phyloP scores from a whole-genome alignment of 1,140 invertebrate genomes.

The Artemia franciscana region DNA sequence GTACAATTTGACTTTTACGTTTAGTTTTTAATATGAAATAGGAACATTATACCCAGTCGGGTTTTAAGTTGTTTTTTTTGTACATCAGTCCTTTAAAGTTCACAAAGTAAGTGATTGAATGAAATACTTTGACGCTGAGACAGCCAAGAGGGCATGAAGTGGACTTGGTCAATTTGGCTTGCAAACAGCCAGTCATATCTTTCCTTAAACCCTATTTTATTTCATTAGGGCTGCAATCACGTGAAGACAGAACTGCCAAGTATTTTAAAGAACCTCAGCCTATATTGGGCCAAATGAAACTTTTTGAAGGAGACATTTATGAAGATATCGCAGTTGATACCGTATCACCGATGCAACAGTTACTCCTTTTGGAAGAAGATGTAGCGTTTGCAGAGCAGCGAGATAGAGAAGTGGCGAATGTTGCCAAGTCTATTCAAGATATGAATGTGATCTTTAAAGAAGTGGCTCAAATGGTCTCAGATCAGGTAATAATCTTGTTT shows the following conservation, averaged over 20 bases:
- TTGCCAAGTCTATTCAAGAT: slow-evolving; percentile 75
- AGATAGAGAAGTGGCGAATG: slow-evolving; percentile 68
- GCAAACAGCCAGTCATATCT: too few relatives aligned
- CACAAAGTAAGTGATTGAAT: too few relatives aligned
- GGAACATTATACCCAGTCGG: too few relatives aligned
- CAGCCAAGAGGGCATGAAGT: too few relatives aligned
- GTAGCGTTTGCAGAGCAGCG: slow-evolving; percentile 44
- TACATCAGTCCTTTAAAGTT: too few relatives aligned
- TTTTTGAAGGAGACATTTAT: slow-evolving; percentile 4
- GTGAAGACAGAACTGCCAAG: slow-evolving; percentile 65
- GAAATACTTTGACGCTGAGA: too few relatives aligned
- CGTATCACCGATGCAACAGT: slow-evolving; percentile 34
- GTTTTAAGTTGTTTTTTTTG: too few relatives aligned
- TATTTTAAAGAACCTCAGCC: slow-evolving; percentile 36
- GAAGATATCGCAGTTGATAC: slow-evolving; percentile 8
- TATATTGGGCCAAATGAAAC: too few relatives aligned
- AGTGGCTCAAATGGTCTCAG: slow-evolving; percentile 31
- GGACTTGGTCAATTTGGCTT: too few relatives aligned
- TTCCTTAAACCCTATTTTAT: slow-evolving; percentile 1
- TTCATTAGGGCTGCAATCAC: slow-evolving; percentile 43
- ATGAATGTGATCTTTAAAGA: slow-evolving; percentile 70
- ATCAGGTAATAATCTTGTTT: slow-evolving; percentile 29
- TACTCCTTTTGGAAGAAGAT: slow-evolving; percentile 62
- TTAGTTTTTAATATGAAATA: too few relatives aligned
- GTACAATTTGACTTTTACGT: too few relatives aligned